Percentiles rank a stretch among this genome's conserved stretches.
These are phyloP conservation scores for Delphinus delphis DNA, from an alignment of 2,113 vertebrate species.

Conservation along the genomic window DNA sequence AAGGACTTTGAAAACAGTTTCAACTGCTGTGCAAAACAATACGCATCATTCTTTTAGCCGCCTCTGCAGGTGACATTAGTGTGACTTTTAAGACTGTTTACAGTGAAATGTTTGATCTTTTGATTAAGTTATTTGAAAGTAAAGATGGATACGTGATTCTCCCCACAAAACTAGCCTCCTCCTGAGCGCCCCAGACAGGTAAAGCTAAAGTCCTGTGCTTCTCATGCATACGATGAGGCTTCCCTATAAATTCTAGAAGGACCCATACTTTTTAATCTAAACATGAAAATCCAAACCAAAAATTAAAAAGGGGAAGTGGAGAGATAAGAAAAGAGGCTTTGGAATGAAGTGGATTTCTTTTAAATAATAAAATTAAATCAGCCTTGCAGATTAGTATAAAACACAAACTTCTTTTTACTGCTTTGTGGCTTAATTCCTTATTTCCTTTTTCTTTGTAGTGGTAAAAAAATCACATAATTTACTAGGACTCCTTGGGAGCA, in stretches of 20 bases:
- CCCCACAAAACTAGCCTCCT: neutral
- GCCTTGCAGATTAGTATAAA: constrained; percentile 4
- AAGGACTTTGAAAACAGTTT: constrained; percentile 56
- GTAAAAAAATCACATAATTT: constrained; percentile 39
- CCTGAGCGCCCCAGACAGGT: neutral
- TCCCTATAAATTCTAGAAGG: constrained; percentile 1
- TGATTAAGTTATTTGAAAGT: constrained; percentile 64
- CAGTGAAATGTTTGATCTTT: constrained; percentile 61
- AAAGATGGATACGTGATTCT: constrained; percentile 28
- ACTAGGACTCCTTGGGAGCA: constrained; percentile 9
- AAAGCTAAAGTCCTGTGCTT: neutral
- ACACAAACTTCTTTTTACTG: constrained; percentile 3
- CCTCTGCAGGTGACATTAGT: constrained; percentile 57
- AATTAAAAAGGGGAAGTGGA: neutral
- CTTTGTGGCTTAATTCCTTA: constrained; percentile 8
- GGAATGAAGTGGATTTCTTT: neutral
- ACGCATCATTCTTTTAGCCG: constrained; percentile 36
- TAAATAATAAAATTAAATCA: constrained; percentile 42
- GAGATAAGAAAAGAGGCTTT: constrained; percentile 5
- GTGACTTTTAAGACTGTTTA: constrained; percentile 58
- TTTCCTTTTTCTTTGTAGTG: neutral
- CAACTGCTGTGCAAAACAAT: constrained; percentile 15
- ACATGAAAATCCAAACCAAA: constrained; percentile 22
- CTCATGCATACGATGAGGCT: neutral
- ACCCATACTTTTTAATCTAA: neutral